These are phyloP conservation scores for Oophaga sylvatica DNA, from an alignment of 2,797 vertebrate species.

Conservation along the genomic window DNA sequence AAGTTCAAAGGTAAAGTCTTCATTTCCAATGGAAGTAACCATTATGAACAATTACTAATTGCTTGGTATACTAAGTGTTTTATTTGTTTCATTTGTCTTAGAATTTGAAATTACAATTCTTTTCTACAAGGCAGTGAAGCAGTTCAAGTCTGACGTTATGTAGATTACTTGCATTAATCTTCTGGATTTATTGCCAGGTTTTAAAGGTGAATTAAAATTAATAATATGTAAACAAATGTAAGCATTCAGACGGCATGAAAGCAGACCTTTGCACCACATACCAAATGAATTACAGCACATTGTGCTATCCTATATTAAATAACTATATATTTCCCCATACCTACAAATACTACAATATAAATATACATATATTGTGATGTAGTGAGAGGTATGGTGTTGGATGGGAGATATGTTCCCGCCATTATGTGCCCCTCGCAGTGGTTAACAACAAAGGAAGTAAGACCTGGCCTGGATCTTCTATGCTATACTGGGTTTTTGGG, in stretches of 20 bases:
- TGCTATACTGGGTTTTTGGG: too few species aligned
- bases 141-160: constrained; percentile 63
- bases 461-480: too few species aligned
- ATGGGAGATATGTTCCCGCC: too few species aligned
- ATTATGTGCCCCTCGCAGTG: too few species aligned
- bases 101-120: constrained; percentile 69
- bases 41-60: constrained; percentile 67
- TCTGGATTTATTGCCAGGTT: constrained; percentile 71
- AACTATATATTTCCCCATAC: too few species aligned
- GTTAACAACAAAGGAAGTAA: too few species aligned
- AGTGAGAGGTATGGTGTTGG: too few species aligned
- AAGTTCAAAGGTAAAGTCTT: constrained; percentile 39
- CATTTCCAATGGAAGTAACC: constrained; percentile 22
- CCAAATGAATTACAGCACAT: constrained; percentile 40
- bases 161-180: constrained; percentile 76
- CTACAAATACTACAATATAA: too few species aligned
- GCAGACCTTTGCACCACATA: constrained; percentile 50
- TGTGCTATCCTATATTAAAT: not conserved
- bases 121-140: constrained; percentile 65
- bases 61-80: constrained; percentile 66
- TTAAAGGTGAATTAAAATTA: constrained; percentile 72
- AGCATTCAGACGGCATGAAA: constrained; percentile 35
- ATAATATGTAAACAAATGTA: constrained; percentile 56
- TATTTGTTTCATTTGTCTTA: constrained; percentile 67
- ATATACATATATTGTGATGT: too few species aligned